Evolutionary conservation across 2,797 vertebrate genomes (phyloP).

Genomic region (Taeniopygia guttata): DNA sequence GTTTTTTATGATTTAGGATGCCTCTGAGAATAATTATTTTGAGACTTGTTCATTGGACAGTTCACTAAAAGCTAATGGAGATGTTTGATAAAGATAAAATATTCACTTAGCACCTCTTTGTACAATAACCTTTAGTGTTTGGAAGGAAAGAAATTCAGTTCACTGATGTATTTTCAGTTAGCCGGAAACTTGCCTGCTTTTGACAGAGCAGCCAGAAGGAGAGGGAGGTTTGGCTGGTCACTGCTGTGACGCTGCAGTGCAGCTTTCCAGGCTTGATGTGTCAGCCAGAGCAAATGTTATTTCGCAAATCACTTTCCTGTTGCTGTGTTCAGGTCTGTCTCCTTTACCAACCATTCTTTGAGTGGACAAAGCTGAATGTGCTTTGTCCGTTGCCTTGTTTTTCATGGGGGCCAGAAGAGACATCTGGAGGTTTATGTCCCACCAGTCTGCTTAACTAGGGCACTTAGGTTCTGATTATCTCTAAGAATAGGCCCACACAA

Average conservation of each 20-base stretch:
- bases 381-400: neutral
- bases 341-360: neutral
- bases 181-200: neutral
- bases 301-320: neutral
- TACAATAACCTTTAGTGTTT: neutral
- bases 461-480: neutral
- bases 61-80: neutral
- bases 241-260: neutral
- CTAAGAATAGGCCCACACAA: neutral
- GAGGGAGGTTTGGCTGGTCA: neutral
- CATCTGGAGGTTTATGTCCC: neutral
- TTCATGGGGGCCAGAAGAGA: neutral
- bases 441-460: neutral
- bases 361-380: neutral
- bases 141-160: neutral
- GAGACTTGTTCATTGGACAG: neutral
- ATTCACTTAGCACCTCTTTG: neutral
- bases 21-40: neutral
- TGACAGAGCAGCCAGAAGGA: neutral
- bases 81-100: neutral
- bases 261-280: neutral
- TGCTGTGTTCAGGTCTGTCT: neutral
- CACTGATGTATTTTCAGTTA: neutral
- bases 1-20: neutral
- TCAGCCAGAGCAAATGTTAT: neutral